Evolutionary conservation across 2,888 invertebrate genomes (phyloP).

Genomic region (Folsomia candida): DNA sequence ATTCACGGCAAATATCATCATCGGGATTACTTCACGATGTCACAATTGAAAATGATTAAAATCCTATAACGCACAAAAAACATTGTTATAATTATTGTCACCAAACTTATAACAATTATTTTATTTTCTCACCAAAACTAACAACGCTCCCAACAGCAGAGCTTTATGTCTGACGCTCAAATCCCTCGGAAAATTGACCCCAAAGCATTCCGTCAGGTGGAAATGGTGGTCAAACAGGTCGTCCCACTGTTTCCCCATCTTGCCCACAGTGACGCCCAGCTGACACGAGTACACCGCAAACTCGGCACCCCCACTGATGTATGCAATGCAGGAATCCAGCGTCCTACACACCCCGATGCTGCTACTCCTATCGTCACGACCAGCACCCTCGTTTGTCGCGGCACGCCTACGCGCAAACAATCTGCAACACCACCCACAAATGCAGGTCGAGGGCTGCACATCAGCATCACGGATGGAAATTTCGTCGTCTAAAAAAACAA

Average conservation of each 20-base stretch:
- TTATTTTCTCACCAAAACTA: constrained; percentile 29
- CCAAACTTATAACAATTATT: not conserved
- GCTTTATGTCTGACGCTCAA: constrained; percentile 41
- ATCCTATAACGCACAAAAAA: constrained; percentile 24
- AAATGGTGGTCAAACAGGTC: constrained; percentile 23
- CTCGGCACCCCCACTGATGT: constrained; percentile 31
- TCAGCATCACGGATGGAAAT: too few species aligned
- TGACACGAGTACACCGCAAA: constrained; percentile 37
- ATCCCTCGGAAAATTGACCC: constrained; percentile 38
- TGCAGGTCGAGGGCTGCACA: too few species aligned
- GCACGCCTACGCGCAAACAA: too few species aligned
- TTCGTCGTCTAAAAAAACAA: too few species aligned
- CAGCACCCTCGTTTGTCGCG: too few species aligned
- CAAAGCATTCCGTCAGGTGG: constrained; percentile 27
- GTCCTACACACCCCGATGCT: not conserved
- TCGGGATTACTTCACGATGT: too few species aligned
- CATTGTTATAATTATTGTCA: not conserved
- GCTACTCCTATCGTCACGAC: not conserved
- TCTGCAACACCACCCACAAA: too few species aligned
- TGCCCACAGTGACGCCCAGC: constrained; percentile 26
- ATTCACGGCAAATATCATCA: too few species aligned
- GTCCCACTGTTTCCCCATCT: constrained; percentile 28
- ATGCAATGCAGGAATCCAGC: constrained; percentile 5
- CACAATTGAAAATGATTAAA: constrained; percentile 33
- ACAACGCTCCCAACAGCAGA: constrained; percentile 28